Base-by-base conservation (phyloP, 2,113 vertebrate species). In the Takifugu bimaculatus region DNA sequence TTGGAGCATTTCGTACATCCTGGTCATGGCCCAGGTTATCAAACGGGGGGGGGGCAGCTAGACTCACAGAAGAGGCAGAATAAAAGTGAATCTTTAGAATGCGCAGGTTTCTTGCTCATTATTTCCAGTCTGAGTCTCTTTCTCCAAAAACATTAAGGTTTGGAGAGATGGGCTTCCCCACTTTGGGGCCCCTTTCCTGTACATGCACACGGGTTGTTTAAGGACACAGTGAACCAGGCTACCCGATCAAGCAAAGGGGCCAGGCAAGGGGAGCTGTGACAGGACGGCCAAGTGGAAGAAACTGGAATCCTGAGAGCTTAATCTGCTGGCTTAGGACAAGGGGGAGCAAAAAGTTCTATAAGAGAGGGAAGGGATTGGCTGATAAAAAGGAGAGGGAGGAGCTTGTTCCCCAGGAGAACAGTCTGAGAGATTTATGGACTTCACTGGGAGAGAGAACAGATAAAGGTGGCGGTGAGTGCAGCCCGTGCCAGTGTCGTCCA, bases 191-290 rank as follows among this genome's bases (percentile, higher is more conserved):
- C 84, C 88, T 90, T 91, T 91, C 87, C 87, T 91, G 86, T 87
- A 80, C 75, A 82, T 88, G 81, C 72, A 74, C 78, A 88, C 42
- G 87, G 89, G 89, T 91, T 91, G 87, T 91, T 87, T 91, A 75
- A 91, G 89, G 90, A 91, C 89, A 91, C 88, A 73, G 81, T 90
- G 89, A 91, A 91, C 90, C 83, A 77, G 87, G 86, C 86, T 88
- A 91, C 89, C 88, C 87, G 79, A 88, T 88, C 83, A 74, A 75
- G 86, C 57, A 75, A 84, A 83, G 89, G 87, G 88, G 88, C 89
- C 85, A 72, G 49, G 71, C 75, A 85, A 77, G 85, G 88, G 90
- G 89, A 88, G 54, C 69, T 77, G 79, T 75, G 80, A 88, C 81
- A 26, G 84, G 83, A 83, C 81, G 80, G 84, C 80, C 69, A 84